Evolutionary conservation across 2,888 invertebrate species (phyloP).

Genomic region (Epirrhoe tristata): DNA sequence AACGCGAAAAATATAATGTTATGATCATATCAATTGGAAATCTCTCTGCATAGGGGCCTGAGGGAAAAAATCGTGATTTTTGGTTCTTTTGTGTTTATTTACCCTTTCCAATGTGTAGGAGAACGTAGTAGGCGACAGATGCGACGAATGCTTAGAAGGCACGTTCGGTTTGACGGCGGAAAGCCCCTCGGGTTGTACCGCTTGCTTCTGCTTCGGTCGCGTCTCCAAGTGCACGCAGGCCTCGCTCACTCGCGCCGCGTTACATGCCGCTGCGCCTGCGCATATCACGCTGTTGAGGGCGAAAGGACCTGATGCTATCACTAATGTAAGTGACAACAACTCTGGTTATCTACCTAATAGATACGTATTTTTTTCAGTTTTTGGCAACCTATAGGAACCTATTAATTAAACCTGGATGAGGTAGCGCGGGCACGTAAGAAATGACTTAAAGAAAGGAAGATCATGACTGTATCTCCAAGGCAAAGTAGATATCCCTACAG

Average conservation of each 20-base stretch:
- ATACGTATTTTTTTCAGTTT: too few species aligned
- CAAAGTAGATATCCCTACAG: too few species aligned
- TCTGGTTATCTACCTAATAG: too few species aligned
- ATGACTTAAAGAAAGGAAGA: too few species aligned
- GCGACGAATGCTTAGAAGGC: conserved; percentile 92
- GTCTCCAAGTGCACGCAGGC: conserved; percentile 93
- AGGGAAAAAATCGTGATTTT: too few species aligned
- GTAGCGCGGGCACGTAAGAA: too few species aligned
- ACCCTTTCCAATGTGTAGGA: conserved; percentile 75
- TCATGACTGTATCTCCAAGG: too few species aligned
- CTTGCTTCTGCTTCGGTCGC: conserved; percentile 98
- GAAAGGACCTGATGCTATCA: conserved; percentile 49
- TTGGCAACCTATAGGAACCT: too few species aligned
- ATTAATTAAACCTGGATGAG: too few species aligned
- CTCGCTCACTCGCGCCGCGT: conserved; percentile 92
- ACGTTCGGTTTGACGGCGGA: conserved; percentile 93
- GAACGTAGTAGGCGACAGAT: conserved; percentile 93
- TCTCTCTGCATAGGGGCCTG: too few species aligned
- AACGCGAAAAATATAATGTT: too few species aligned
- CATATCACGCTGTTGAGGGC: conserved; percentile 74
- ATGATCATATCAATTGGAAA: too few species aligned
- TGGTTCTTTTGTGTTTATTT: background rate
- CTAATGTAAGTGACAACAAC: conserved; percentile 52
- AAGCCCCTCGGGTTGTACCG: conserved; percentile 95
- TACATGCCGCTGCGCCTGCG: conserved; percentile 85